These are phyloP conservation scores for Colaptes auratus DNA, from an alignment of 2,113 vertebrate genomes.

Conservation along the genomic window DNA sequence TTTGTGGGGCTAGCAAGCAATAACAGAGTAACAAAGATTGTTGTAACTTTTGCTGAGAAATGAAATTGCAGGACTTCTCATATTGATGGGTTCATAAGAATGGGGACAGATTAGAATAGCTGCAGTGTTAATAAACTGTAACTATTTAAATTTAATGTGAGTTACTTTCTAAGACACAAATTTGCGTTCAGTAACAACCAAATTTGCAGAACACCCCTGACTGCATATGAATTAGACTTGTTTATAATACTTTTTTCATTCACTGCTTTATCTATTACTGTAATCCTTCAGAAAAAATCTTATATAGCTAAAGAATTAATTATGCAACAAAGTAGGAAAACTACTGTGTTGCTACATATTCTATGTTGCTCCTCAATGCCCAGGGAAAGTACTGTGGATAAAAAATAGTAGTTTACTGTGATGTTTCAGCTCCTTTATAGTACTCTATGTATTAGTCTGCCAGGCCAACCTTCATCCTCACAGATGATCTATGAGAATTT, in stretches of 20 bases:
- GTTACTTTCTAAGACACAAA: too few relatives aligned
- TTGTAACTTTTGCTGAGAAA: neutral
- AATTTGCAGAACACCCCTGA: neutral
- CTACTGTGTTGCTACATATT: neutral
- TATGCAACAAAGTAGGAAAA: neutral
- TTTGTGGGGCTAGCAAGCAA: neutral
- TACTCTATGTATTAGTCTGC: neutral
- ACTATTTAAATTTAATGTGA: too few relatives aligned
- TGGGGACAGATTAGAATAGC: too few relatives aligned
- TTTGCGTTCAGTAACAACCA: neutral
- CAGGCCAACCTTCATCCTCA: slow-evolving; percentile 6
- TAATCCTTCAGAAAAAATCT: neutral
- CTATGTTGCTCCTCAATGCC: neutral
- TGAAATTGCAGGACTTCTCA: neutral
- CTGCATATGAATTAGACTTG: neutral
- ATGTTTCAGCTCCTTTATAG: neutral
- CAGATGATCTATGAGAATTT: slow-evolving; percentile 10
- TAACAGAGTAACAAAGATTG: neutral
- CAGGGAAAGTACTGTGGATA: neutral
- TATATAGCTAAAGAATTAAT: neutral
- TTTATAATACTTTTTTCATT: neutral
- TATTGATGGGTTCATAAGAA: neutral
- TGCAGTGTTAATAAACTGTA: too few relatives aligned
- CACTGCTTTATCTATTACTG: neutral
- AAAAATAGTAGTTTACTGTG: neutral